Evolutionary conservation across 2,888 invertebrate species (phyloP), one percentile per base, ranked within the genome.

Genomic region (Athripsodes cinereus): DNA sequence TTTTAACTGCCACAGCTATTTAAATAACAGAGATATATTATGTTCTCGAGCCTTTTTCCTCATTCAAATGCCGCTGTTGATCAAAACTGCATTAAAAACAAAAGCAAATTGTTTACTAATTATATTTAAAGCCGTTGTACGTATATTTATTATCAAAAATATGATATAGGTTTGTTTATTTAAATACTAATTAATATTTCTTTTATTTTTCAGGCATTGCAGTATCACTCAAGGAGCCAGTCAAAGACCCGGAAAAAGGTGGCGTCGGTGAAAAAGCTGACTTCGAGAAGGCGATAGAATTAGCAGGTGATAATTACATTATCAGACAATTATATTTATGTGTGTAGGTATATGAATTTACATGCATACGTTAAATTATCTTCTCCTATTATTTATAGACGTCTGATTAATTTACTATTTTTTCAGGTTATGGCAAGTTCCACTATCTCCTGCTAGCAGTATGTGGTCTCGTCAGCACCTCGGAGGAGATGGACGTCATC

Each of bases 401-500:
- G 11, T 19, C 21, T 16, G 2, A n/a, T n/a, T n/a, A n/a, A n/a
- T n/a, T n/a, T n/a, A 40, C 2, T 51, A 46, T 54, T 13, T 50
- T 53, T 65, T 63, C 72, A 87, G 89, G 87, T 70, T 90, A 90
- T 86, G 91, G 91, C 69, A 85, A 88, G 75, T 95, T 94, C 76
- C 94, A 95, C 76, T 90, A 91, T 76, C 80, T 90, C 69, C 82
- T 95, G 72, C 80, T 95, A 80, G 86, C 88, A 71, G 88, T 95
- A 74, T 94, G 94, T 80, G 94, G 95, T 67, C 90, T 94, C 78
- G 93, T 94, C 75, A 91, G 90, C 80, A 92, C 92, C 66, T 92
- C 92, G 74, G 94, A 95, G 82, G 93, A 94, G 81, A 92, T 95
- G 87, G 94, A 94, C 79, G 92, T 94, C 79, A 90, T 95, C 70